These are phyloP conservation scores for Neocloeon triangulifer DNA, from an alignment of 1,140 invertebrate species.

Conservation along the genomic window DNA sequence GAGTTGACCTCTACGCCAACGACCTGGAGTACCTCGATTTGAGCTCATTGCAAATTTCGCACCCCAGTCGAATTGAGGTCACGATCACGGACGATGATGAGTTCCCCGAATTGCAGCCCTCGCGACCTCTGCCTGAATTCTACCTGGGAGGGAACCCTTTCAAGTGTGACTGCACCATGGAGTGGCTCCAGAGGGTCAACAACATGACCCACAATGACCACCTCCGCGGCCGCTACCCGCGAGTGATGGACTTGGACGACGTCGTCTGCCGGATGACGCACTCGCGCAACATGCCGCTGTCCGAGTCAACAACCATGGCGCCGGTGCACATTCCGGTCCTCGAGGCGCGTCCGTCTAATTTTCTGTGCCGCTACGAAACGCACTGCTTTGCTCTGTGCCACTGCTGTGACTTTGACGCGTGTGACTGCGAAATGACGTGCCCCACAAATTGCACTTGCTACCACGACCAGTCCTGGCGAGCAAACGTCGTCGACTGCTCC, in stretches of 20 bases:
- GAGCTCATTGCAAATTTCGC: slow-evolving; percentile 49
- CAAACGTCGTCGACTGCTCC: slow-evolving; percentile 79
- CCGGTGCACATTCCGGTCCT: slow-evolving; percentile 34
- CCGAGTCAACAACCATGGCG: slow-evolving; percentile 22
- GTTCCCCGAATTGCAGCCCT: slow-evolving; percentile 13
- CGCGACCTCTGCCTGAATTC: slow-evolving; percentile 51
- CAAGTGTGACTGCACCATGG: slow-evolving; percentile 79
- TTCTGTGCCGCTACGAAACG: slow-evolving; percentile 73
- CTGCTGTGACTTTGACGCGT: slow-evolving; percentile 85
- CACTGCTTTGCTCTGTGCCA: slow-evolving; percentile 84
- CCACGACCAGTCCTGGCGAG: slow-evolving; percentile 78
- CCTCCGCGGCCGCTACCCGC: slow-evolving; percentile 46
- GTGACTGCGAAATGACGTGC: slow-evolving; percentile 88
- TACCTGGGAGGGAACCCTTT: slow-evolving; percentile 76
- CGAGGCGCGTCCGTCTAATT: slow-evolving; percentile 45
- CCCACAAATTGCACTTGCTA: slow-evolving; percentile 79
- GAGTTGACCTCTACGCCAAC: slow-evolving; percentile 76
- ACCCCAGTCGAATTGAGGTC: slow-evolving; percentile 42
- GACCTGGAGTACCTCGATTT: slow-evolving; percentile 58
- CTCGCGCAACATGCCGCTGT: slow-evolving; percentile 28
- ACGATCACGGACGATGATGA: too few species aligned
- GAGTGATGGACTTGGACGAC: slow-evolving; percentile 67
- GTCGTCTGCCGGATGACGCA: slow-evolving; percentile 65
- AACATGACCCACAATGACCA: slow-evolving; percentile 42
- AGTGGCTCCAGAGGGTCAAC: slow-evolving; percentile 72